phyloP scores from a whole-genome alignment of 2,888 invertebrate species.

The Endomychus coccineus region DNA sequence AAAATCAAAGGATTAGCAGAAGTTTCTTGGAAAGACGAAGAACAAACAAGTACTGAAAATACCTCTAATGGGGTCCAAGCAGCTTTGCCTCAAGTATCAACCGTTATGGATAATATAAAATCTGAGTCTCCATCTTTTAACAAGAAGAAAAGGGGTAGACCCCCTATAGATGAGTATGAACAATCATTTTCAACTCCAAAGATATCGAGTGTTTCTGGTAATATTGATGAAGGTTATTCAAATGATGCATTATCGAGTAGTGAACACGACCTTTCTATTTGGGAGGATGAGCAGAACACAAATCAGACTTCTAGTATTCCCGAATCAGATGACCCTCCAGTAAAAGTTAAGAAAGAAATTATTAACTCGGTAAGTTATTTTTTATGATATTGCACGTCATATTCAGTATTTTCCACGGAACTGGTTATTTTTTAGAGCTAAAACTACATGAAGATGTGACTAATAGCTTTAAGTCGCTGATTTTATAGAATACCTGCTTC shows the following conservation, averaged over 20 bases:
- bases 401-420: no score
- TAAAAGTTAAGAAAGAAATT: constrained; percentile 38
- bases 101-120: constrained; percentile 37
- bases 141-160: constrained; percentile 59
- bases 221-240: constrained; percentile 38
- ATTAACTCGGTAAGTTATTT: constrained; percentile 8
- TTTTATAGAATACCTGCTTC: no score
- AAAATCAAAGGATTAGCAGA: constrained; percentile 88
- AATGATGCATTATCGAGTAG: constrained; percentile 43
- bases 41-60: constrained; percentile 29
- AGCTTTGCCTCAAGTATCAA: constrained; percentile 41
- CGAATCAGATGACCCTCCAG: constrained; percentile 29
- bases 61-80: constrained; percentile 35
- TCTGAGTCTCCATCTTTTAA: constrained; percentile 32
- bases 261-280: constrained; percentile 40
- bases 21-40: constrained; percentile 73
- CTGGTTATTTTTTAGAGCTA: no score
- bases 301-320: constrained; percentile 15
- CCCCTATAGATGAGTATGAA: constrained; percentile 59
- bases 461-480: no score
- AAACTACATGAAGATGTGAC: no score
- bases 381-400: no score
- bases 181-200: constrained; percentile 26
- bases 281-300: constrained; percentile 40
- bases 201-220: constrained; percentile 41